Evolutionary conservation across 2,797 vertebrate genomes (phyloP).

Genomic region (Tenualosa ilisha): DNA sequence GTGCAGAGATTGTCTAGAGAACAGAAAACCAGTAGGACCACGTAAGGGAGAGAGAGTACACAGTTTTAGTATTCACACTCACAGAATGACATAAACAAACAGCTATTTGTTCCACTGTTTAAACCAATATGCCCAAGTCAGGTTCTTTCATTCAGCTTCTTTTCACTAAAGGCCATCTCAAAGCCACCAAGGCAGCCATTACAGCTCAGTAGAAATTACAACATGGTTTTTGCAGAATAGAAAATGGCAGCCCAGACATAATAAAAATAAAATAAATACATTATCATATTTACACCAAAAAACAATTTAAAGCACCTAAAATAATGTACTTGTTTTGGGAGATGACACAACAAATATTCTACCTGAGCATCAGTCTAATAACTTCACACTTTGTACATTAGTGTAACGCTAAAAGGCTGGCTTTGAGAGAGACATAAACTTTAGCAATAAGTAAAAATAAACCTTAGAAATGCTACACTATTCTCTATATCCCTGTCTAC

Average conservation of each 20-base stretch:
- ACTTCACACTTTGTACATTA: background rate
- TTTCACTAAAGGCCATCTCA: background rate
- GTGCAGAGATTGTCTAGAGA: background rate
- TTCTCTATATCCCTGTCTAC: background rate
- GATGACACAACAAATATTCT: background rate
- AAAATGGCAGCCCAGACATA: conserved; percentile 36
- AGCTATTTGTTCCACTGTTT: conserved; percentile 20
- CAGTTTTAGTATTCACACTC: conserved; percentile 51
- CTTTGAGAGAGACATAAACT: conserved; percentile 16
- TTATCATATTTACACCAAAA: conserved; percentile 55
- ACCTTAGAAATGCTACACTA: conserved; percentile 18
- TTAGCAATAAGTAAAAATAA: background rate
- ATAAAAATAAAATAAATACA: conserved; percentile 51
- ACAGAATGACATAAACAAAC: conserved; percentile 22
- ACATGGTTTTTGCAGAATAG: conserved; percentile 39
- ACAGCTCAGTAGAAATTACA: conserved; percentile 13
- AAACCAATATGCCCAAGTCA: background rate
- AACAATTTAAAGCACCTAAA: conserved; percentile 44
- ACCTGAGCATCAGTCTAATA: conserved; percentile 23
- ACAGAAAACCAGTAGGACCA: background rate
- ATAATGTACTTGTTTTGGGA: conserved; percentile 26
- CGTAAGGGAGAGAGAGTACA: conserved; percentile 43
- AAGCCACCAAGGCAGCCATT: conserved; percentile 9
- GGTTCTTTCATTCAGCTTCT: background rate
- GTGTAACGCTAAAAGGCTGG: conserved; percentile 19